Base-by-base conservation (phyloP, 2,797 vertebrate genomes). In the Eospalax fontanierii region DNA sequence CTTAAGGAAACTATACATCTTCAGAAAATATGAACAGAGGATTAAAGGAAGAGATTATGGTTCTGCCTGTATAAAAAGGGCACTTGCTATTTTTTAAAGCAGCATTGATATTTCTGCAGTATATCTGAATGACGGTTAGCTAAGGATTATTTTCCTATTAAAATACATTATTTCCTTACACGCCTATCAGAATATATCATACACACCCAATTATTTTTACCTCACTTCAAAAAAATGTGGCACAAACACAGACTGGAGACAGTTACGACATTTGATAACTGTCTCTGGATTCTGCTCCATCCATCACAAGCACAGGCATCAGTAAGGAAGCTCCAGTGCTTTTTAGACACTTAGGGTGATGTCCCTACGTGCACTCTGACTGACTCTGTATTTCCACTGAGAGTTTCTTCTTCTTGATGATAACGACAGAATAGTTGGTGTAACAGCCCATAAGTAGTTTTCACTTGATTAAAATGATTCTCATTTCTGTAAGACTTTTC, bases 391-490 rank as follows among this genome's bases (percentile, higher is more conserved):
- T 97, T 93, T 87, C 57, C 54, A 96, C 57, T 75, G 88, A 96
- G 46, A 84, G n/a, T 91, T 97, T 97, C 91, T 93, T 82, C 63
- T 97, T 95, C 73, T 93, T 4, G 3, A 89, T 71, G 46, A 96
- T 93, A 93, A 93, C 54, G 90, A 66, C 26, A 82, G 11, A 70
- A 86, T 66, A 95, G 97, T 73, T 95, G 74, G 89, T 43, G 46
- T 28, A 90, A 96, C 90, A 97, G 80, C 68, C 96, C 54, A 70
- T 94, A 87, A 61, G 43, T 96, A 97, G 96, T 94, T 97, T 95
- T 61, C 78, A 95, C 50, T 59, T 59, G 90, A 95, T 90, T 73
- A 89, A 68, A 90, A 78, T 70, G 94, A 94, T 28, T 87, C 74
- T 8, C 35, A 28, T 22, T 97, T 97, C 95, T 96, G 91, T 75